Base-by-base conservation (phyloP, 2,888 invertebrate genomes). In the Dione vanillae region DNA sequence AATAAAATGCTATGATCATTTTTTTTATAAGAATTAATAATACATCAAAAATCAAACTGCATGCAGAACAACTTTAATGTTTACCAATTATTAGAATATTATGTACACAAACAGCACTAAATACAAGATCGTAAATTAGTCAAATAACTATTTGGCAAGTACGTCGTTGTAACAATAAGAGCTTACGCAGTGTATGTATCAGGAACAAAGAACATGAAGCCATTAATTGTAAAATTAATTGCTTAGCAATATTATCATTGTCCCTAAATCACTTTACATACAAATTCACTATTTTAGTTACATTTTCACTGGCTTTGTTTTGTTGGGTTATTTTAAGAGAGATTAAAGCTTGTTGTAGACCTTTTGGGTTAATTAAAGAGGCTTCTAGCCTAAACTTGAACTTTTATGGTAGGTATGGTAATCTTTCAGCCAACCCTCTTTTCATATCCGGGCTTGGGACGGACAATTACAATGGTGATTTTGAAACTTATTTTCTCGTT, bases 391-490 rank as follows among this genome's bases (percentile, higher is more conserved):
- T 14, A 7, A 43, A 61, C 43, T 67, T 51, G 40, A 40, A 67
- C 49, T 51, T 59, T 51, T 67, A 61, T 37, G 58, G 16, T 19
- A 61, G 67, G 35, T 67, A 67, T 51, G 59, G 40, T 59, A 68
- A 52, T 62, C 62, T 62, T 45, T 68, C 41, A 68, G 37, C 61
- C 52, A 62, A 62, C 62, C 68, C 61, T 62, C 43, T 16, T 40
- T 68, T 68, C 61, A 68, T 68, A 61, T 52, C 52, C 61, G 68
- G 52, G 40, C 20, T 52, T 27, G 16, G 52, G 49, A 45, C 19
- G 19, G 37, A 41, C 52, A 65, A 65, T 51, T 65, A 52, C 47
- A 27, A 65, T 14, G 41, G 41, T 3, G 45, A 56, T 67, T 67
- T 67, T 58, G 58, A 35, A 67, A 35, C 40, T 47, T 56, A 64